These are phyloP conservation scores for Bhutanitis thaidina DNA, from an alignment of 2,888 invertebrate species.

Conservation along the genomic window DNA sequence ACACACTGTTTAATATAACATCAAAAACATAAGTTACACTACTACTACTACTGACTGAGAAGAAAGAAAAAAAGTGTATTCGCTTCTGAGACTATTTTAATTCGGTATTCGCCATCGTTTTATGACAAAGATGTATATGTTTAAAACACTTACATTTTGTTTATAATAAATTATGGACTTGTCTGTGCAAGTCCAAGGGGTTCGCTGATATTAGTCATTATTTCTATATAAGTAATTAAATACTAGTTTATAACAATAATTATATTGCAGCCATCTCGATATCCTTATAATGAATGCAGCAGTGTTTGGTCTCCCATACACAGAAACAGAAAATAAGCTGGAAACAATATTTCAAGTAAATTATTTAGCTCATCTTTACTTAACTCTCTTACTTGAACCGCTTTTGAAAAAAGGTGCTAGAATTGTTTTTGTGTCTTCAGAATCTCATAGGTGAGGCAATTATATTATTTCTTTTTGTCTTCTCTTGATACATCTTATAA, in stretches of 20 bases:
- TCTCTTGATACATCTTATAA: not conserved
- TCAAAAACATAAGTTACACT: too few relatives aligned
- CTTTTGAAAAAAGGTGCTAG: constrained; percentile 84
- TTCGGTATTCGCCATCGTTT: too few relatives aligned
- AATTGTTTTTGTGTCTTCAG: constrained; percentile 92
- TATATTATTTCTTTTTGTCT: constrained; percentile 8
- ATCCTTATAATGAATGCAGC: constrained; percentile 91
- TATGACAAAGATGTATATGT: too few relatives aligned
- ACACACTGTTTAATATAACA: too few relatives aligned
- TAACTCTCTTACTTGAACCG: constrained; percentile 87
- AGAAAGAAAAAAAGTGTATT: too few relatives aligned
- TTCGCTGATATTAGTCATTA: too few relatives aligned
- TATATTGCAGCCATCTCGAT: constrained; percentile 81
- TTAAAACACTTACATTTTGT: too few relatives aligned
- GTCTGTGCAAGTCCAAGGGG: too few relatives aligned
- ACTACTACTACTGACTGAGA: too few relatives aligned
- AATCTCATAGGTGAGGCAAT: constrained; percentile 87
- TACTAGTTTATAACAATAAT: not conserved
- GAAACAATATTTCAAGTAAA: constrained; percentile 93
- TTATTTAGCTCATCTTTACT: constrained; percentile 89
- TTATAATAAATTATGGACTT: too few relatives aligned
- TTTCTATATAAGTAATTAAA: too few relatives aligned
- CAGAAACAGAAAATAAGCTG: constrained; percentile 85
- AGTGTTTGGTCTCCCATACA: constrained; percentile 86
- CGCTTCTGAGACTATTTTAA: too few relatives aligned